A percentile compares a stretch with the other conserved stretches of the same genome.
Evolutionary conservation across 2,888 invertebrate species (phyloP).

Genomic region (Thalpophila matura): DNA sequence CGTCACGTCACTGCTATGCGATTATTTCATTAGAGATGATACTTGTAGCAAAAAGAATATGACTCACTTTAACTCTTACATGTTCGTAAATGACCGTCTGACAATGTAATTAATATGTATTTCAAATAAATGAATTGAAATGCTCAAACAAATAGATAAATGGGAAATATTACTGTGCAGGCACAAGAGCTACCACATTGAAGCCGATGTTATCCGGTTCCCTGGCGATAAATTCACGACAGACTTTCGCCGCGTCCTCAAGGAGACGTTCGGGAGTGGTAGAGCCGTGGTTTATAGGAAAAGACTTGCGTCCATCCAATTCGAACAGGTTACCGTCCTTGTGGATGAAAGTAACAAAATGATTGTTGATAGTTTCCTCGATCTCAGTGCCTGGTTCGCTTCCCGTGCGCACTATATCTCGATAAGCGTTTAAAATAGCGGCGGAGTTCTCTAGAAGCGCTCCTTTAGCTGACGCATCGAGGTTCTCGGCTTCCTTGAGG

Average conservation of each 20-base stretch:
- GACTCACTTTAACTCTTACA: slow-evolving; percentile 58
- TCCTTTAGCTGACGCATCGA: slow-evolving; percentile 94
- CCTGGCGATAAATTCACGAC: slow-evolving; percentile 95
- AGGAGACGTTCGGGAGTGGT: slow-evolving; percentile 94
- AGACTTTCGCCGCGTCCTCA: slow-evolving; percentile 95
- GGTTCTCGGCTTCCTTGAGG: slow-evolving; percentile 92
- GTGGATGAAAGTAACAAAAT: slow-evolving; percentile 97
- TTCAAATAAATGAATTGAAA: slow-evolving; percentile 54
- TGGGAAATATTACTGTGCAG: slow-evolving; percentile 74
- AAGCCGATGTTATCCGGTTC: slow-evolving; percentile 97
- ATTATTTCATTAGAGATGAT: slow-evolving; percentile 72
- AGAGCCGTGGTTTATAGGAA: slow-evolving; percentile 95
- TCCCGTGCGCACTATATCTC: slow-evolving; percentile 94
- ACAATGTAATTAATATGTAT: slow-evolving; percentile 57
- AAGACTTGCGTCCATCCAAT: slow-evolving; percentile 92
- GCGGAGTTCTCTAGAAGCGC: slow-evolving; percentile 93
- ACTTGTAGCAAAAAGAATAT: slow-evolving; percentile 62
- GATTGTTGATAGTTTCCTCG: slow-evolving; percentile 94
- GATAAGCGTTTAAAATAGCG: slow-evolving; percentile 94
- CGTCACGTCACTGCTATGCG: slow-evolving; percentile 68
- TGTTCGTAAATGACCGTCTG: slow-evolving; percentile 57
- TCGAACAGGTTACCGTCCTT: slow-evolving; percentile 95
- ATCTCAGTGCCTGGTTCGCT: slow-evolving; percentile 93
- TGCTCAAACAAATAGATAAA: slow-evolving; percentile 48
- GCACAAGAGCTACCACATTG: slow-evolving; percentile 95